Base-by-base conservation (phyloP, 1,140 invertebrate genomes). In the Galleria mellonella region DNA sequence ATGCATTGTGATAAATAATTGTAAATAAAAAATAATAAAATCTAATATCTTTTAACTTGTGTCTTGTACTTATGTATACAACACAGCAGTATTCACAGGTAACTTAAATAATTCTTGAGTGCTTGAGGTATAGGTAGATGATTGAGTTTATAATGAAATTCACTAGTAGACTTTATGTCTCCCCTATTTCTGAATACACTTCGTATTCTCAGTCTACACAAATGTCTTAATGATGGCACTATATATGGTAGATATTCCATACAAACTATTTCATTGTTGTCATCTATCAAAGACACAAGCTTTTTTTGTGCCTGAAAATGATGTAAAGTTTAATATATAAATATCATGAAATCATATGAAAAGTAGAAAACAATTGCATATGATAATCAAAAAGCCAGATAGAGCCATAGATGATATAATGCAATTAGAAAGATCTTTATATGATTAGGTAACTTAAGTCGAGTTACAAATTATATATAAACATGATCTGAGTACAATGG, bases 151-250 rank as follows among this genome's bases (percentile, higher is more conserved):
- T 61, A 36, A n/a, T 76, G 17, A 42, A 68, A 79, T 39, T 65
- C 32, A 43, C 48, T 44, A 14, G 70, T 77, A 7, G 62, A 54
- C 17, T 58, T 64, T 32, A 45, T 32, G 11, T 29, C 40, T 43
- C 41, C 46, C 15, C 15, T 48, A 29, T 56, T 46, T 51, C 64
- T 67, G 30, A 84, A 41, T 0, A 45, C 13, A 14, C 40, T 55
- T 39, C 77, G 55, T 9, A 82, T 62, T 60, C 55, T 67, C 38
- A 69, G 38, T 46, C 81, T 56, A 35, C 55, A 58, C 17, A 81
- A 60, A 58, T 84, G 81, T 43, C 70, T 81, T 23, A 84, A 55
- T 28, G 71, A 46, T 39, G 63, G 58, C 13, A 70, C 55, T 4
- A 37, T 54, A 32, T 44, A 63, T 46, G 44, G 12, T 4, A 78